Percentiles rank a stretch among this genome's conserved stretches.
These are phyloP conservation scores for Bombyx mori DNA, from an alignment of 1,140 invertebrate species.

Conservation along the genomic window ASM3026992v2 NC_085110.1:2409001-2409500, in stretches of 20 bases:
- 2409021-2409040: too few species aligned
- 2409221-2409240: constrained; percentile 42
- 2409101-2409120: too few species aligned
- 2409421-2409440: constrained; percentile 17
- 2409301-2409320: constrained; percentile 84
- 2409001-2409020: too few species aligned
- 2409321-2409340: constrained; percentile 85
- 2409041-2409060: too few species aligned
- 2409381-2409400: constrained; percentile 43
- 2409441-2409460: constrained; percentile 26
- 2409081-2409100: too few species aligned
- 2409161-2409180: constrained; percentile 45
- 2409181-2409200: constrained; percentile 38
- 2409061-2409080: too few species aligned
- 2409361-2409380: constrained; percentile 73
- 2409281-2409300: constrained; percentile 78
- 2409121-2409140: not conserved
- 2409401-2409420: constrained; percentile 19
- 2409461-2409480: constrained; percentile 22
- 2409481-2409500: constrained; percentile 16
- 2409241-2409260: constrained; percentile 28
- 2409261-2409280: constrained; percentile 71
- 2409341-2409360: constrained; percentile 81
- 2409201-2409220: constrained; percentile 35
- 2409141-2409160: constrained; percentile 36